These are phyloP conservation scores for Apis cerana DNA, from an alignment of 1,140 invertebrate species.

Conservation along the genomic window DNA sequence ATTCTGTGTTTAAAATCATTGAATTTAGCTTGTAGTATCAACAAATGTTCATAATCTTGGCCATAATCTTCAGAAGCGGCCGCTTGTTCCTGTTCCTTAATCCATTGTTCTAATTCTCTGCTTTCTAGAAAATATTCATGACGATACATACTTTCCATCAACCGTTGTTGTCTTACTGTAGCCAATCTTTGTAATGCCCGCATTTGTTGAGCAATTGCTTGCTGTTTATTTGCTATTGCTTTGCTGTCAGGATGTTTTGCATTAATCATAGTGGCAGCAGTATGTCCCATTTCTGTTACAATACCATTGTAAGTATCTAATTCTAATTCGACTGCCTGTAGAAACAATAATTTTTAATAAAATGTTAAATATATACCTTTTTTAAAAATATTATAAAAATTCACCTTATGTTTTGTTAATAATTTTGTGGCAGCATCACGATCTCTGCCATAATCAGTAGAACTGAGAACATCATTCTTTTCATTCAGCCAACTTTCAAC, in stretches of 20 bases:
- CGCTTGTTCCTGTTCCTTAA: constrained; percentile 94
- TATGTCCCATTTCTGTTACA: constrained; percentile 95
- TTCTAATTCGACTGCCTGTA: constrained; percentile 93
- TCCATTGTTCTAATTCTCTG: constrained; percentile 96
- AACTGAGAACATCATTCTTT: constrained; percentile 90
- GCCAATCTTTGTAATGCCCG: constrained; percentile 91
- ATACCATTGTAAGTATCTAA: constrained; percentile 96
- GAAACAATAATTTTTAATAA: not conserved
- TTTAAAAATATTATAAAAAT: not conserved
- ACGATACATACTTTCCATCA: constrained; percentile 95
- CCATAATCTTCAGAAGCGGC: constrained; percentile 98
- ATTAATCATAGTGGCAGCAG: constrained; percentile 89
- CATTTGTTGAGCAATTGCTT: constrained; percentile 89
- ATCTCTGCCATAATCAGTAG: constrained; percentile 93
- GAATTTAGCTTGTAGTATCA: constrained; percentile 95
- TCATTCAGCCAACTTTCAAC: constrained; percentile 96
- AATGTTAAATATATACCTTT: not conserved
- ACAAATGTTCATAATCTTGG: constrained; percentile 97
- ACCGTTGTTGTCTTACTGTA: constrained; percentile 88
- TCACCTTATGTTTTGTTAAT: constrained; percentile 94
- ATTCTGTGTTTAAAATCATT: constrained; percentile 96
- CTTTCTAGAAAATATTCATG: constrained; percentile 97
- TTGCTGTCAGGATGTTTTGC: constrained; percentile 90
- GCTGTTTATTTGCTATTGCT: constrained; percentile 89
- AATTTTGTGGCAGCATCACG: constrained; percentile 94